These are phyloP conservation scores for Miichthys miiuy DNA, from an alignment of 2,797 vertebrate genomes.

Conservation along the genomic window DNA sequence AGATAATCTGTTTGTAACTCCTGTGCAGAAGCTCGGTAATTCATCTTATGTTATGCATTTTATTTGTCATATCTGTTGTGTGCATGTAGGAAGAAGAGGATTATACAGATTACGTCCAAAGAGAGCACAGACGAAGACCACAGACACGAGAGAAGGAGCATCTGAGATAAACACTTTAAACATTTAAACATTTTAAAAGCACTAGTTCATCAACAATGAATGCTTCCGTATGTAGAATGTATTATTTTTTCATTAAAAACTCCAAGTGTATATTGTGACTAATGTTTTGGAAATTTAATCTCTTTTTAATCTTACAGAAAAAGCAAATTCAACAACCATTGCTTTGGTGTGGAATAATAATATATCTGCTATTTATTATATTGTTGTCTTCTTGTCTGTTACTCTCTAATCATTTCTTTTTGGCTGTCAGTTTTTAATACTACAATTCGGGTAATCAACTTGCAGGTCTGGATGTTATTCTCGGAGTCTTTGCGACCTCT, in stretches of 20 bases:
- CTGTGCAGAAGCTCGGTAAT: background rate
- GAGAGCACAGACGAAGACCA: conserved; percentile 44
- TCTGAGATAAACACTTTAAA: background rate
- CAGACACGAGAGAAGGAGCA: conserved; percentile 39
- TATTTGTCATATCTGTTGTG: conserved; percentile 42
- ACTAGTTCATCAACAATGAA: background rate
- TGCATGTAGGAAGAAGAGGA: conserved; percentile 72
- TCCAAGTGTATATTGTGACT: background rate
- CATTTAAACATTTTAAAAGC: background rate
- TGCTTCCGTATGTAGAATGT: conserved; percentile 32
- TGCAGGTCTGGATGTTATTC: background rate
- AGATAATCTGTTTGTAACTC: background rate
- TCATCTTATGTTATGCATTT: background rate
- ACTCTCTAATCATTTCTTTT: background rate
- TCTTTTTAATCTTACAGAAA: background rate
- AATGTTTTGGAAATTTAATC: too few species aligned
- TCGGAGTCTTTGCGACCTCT: background rate
- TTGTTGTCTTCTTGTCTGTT: background rate
- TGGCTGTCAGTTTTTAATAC: background rate
- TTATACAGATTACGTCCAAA: conserved; percentile 40
- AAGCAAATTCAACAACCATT: background rate
- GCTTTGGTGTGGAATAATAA: too few species aligned
- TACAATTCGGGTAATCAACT: background rate
- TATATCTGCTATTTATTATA: background rate
- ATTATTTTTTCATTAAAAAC: conserved; percentile 40